Evolutionary conservation across 2,888 invertebrate genomes (phyloP).

Genomic region (Drosophila mercatorum): DNA sequence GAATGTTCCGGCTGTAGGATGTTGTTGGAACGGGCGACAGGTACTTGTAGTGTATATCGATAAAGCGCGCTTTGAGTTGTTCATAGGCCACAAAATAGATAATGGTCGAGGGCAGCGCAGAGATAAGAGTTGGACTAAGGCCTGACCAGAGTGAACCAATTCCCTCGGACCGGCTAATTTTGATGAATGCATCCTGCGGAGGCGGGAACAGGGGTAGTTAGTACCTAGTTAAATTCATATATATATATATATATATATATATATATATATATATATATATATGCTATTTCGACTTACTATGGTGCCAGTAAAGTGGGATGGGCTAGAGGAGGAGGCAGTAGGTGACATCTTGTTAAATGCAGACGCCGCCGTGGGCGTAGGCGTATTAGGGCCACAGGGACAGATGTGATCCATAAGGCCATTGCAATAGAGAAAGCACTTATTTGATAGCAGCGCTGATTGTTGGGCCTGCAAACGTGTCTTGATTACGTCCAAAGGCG

Average conservation of each 20-base stretch:
- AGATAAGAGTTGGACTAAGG: conserved; percentile 96
- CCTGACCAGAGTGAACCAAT: conserved; percentile 97
- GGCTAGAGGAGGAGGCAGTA: conserved; percentile 25
- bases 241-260: too few species aligned
- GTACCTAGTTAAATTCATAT: background rate
- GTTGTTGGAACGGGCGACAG: conserved; percentile 61
- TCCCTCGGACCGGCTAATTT: conserved; percentile 96
- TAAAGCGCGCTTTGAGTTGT: conserved; percentile 90
- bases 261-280: background rate
- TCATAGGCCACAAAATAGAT: conserved; percentile 99
- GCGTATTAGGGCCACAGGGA: conserved; percentile 87
- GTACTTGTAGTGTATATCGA: conserved; percentile 81
- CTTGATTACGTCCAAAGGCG: conserved; percentile 99
- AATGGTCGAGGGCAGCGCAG: conserved; percentile 98
- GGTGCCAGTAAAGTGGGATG: conserved; percentile 90
- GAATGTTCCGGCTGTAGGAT: conserved; percentile 84
- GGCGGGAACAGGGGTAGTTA: background rate
- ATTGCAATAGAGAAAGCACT: conserved; percentile 98
- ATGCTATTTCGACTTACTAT: conserved; percentile 85
- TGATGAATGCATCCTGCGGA: conserved; percentile 95
- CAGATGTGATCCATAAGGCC: conserved; percentile 99
- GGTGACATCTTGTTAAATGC: conserved; percentile 51
- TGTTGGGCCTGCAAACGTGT: conserved; percentile 98
- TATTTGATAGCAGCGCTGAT: conserved; percentile 91
- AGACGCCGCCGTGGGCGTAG: conserved; percentile 51